Evolutionary conservation across 2,113 vertebrate species (phyloP).

Genomic region (Prionailurus viverrinus): DNA sequence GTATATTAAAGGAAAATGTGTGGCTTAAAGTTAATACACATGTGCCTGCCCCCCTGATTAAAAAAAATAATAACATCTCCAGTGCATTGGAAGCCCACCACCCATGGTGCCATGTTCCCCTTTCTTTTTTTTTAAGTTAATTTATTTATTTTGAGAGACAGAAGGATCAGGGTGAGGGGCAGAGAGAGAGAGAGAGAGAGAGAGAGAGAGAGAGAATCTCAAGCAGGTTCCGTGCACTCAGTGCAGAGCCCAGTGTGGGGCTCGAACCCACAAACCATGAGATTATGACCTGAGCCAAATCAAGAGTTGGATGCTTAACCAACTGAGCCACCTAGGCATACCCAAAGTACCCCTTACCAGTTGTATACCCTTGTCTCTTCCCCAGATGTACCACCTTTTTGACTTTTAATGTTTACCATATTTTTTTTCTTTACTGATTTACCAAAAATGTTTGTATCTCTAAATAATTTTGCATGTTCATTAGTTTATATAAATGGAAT

Average conservation of each 20-base stretch:
- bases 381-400: background rate
- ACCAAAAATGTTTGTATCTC: background rate
- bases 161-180: too few species aligned
- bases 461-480: background rate
- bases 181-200: too few species aligned
- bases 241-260: too few species aligned
- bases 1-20: background rate
- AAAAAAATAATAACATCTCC: background rate
- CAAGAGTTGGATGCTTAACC: too few species aligned
- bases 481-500: background rate
- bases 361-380: background rate
- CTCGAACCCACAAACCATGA: too few species aligned
- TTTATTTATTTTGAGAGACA: too few species aligned
- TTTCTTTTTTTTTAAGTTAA: too few species aligned
- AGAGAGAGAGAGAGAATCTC: too few species aligned
- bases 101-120: accelerated
- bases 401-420: background rate
- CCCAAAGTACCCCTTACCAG: background rate
- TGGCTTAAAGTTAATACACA: background rate
- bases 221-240: too few species aligned
- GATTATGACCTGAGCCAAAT: too few species aligned
- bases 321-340: too few species aligned
- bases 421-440: background rate
- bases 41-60: background rate
- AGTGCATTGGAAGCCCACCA: background rate